Conservation (phyloP, 2,888 invertebrate species). For the Parnassius apollo region DNA sequence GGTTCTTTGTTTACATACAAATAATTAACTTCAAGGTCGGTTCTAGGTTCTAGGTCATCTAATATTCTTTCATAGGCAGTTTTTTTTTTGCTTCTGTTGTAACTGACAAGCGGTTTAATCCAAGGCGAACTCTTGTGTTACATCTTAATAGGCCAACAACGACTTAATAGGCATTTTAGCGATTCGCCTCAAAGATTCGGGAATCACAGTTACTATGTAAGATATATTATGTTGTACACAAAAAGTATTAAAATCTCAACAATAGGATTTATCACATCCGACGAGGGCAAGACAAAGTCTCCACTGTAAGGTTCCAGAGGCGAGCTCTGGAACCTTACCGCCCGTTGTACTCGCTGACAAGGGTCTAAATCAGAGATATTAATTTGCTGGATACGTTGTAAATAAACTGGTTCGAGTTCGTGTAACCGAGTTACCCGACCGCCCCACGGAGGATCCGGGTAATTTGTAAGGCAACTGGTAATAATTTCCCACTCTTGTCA, state of each 20-base stretch:
- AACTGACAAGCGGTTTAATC: too few species aligned
- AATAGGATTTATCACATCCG: slow-evolving; percentile 10
- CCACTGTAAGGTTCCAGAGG: neutral
- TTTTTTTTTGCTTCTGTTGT: too few species aligned
- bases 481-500: slow-evolving; percentile 53
- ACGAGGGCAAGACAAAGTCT: slow-evolving; percentile 10
- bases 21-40: too few species aligned
- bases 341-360: slow-evolving; percentile 60
- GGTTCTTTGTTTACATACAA: too few species aligned
- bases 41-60: too few species aligned
- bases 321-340: neutral
- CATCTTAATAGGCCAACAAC: too few species aligned
- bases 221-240: too few species aligned
- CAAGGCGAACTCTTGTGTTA: too few species aligned
- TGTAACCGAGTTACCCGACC: slow-evolving; percentile 63
- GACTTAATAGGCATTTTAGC: too few species aligned
- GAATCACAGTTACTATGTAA: too few species aligned
- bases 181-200: too few species aligned
- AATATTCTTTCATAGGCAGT: too few species aligned
- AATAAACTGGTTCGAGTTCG: slow-evolving; percentile 70
- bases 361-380: slow-evolving; percentile 79
- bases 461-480: slow-evolving; percentile 69
- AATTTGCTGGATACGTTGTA: slow-evolving; percentile 73
- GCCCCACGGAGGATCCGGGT: slow-evolving; percentile 48
- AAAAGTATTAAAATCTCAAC: neutral